A percentile compares a stretch with the other conserved stretches of the same genome.
phyloP scores from a whole-genome alignment of 2,113 vertebrate genomes.

The Phalacrocorax brasilianus region DNA sequence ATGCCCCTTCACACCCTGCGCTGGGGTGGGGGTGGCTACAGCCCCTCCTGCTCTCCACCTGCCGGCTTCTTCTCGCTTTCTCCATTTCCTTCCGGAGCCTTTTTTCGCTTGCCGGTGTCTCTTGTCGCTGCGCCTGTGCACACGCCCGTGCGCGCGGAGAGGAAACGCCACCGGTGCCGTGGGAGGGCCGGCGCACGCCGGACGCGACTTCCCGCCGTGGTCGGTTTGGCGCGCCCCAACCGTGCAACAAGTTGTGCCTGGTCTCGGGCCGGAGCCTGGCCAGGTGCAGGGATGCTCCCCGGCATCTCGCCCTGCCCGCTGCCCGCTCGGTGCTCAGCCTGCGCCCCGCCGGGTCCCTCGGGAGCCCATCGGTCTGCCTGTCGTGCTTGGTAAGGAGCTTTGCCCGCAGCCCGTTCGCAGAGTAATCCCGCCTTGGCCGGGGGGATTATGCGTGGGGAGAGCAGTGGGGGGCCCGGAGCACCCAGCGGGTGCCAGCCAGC shows the following conservation, averaged over 20 bases:
- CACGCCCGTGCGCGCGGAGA: background rate
- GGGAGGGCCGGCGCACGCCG: background rate
- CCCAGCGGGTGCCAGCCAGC: background rate
- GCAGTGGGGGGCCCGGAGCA: background rate
- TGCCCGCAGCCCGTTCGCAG: background rate
- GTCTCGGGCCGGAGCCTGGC: background rate
- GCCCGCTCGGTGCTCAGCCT: background rate
- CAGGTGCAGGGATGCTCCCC: background rate
- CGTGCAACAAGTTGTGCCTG: background rate
- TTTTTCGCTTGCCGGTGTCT: background rate
- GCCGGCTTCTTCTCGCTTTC: slow-evolving; percentile 7
- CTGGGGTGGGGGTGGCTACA: background rate
- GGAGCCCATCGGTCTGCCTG: background rate
- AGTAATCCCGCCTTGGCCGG: background rate
- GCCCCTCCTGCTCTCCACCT: slow-evolving; percentile 44
- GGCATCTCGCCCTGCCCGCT: fast-evolving
- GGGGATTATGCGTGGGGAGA: background rate
- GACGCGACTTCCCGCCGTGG: background rate
- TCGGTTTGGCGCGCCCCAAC: background rate
- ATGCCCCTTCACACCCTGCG: background rate
- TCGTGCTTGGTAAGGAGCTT: slow-evolving; percentile 31
- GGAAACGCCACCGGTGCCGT: slow-evolving; percentile 10
- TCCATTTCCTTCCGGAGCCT: slow-evolving; percentile 58
- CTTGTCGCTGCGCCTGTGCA: background rate
- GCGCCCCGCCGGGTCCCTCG: background rate